Conservation (phyloP, 1,140 invertebrate genomes). For the Drosophila watanabei region DNA sequence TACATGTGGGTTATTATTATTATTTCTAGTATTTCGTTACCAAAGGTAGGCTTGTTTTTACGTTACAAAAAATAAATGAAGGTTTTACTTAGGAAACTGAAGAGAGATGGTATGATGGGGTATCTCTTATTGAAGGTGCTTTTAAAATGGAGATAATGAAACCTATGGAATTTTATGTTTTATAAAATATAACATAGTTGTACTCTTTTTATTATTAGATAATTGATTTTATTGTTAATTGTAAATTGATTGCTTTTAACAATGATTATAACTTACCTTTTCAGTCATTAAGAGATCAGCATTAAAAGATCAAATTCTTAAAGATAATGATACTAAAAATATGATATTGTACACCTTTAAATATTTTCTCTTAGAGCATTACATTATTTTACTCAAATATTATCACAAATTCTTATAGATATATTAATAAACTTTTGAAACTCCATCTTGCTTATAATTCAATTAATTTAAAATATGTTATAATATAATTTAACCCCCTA, state of each 20-base stretch:
- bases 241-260: too few species aligned
- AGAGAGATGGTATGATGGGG: background rate
- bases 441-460: background rate
- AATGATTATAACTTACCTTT: too few species aligned
- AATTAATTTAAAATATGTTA: background rate
- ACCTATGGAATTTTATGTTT: accelerated
- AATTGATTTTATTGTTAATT: background rate
- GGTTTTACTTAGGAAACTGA: slow-evolving; percentile 11
- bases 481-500: background rate
- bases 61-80: slow-evolving; percentile 29
- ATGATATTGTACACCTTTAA: background rate
- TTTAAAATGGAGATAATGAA: background rate
- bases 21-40: slow-evolving; percentile 64
- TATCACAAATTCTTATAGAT: background rate
- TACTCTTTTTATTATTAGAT: background rate
- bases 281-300: accelerated
- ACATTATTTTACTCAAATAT: background rate
- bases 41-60: slow-evolving; percentile 55
- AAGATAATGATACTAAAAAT: background rate
- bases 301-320: background rate
- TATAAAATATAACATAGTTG: too few species aligned
- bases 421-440: background rate
- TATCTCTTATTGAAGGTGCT: slow-evolving; percentile 2
- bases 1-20: slow-evolving; percentile 76
- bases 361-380: background rate